phyloP scores from a whole-genome alignment of 2,113 vertebrate species.

The Butorides virescens region DNA sequence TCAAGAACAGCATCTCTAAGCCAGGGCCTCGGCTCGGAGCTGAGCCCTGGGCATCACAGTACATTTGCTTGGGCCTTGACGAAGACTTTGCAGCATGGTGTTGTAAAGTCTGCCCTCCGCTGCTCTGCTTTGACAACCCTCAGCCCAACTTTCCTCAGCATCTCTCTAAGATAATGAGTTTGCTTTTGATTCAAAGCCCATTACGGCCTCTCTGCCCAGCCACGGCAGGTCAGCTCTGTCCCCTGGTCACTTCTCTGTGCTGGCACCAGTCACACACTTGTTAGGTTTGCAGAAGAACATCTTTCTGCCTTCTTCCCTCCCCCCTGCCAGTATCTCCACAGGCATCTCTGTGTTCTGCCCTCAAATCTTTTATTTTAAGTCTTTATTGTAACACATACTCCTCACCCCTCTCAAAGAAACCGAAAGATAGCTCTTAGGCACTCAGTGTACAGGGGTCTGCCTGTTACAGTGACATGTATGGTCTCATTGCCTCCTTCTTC shows the following conservation, averaged over 20 bases:
- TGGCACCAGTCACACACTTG: not conserved
- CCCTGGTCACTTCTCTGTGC: not conserved
- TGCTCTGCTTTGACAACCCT: not conserved
- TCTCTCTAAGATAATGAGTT: not conserved
- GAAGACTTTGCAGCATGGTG: not conserved
- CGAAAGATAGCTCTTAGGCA: not conserved
- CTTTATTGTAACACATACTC: not conserved
- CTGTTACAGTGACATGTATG: not conserved
- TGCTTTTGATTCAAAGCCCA: not conserved
- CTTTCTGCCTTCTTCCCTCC: not conserved
- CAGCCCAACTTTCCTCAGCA: not conserved
- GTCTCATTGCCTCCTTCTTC: not conserved
- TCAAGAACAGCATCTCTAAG: not conserved
- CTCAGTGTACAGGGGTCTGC: not conserved
- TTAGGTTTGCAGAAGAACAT: not conserved
- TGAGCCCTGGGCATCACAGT: not conserved
- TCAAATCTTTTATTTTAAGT: not conserved
- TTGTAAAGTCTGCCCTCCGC: not conserved
- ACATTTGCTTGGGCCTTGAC: not conserved
- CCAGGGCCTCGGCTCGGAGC: not conserved
- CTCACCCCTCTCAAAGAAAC: not conserved
- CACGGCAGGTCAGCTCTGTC: not conserved
- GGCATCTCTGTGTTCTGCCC: not conserved
- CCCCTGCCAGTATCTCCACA: not conserved
- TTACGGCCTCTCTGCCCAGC: not conserved